Evolutionary conservation across 2,888 invertebrate species (phyloP).

Genomic region (Steinernema carpocapsae): DNA sequence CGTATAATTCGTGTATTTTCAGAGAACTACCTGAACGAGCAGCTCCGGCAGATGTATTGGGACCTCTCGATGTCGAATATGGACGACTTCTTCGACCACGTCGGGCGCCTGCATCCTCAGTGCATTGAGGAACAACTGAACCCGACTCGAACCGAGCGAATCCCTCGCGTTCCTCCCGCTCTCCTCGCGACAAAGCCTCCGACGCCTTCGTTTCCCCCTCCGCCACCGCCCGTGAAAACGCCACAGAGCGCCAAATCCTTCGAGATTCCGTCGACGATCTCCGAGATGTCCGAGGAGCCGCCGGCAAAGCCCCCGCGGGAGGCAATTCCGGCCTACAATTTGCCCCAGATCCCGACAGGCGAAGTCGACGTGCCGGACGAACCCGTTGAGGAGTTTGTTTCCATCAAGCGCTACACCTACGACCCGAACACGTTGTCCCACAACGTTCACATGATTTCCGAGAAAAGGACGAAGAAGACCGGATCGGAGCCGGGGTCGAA

Average conservation of each 20-base stretch:
- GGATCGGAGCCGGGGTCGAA: constrained; percentile 3
- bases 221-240: constrained; percentile 19
- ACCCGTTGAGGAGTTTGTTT: neutral
- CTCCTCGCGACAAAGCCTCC: neutral
- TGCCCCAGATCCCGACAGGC: neutral
- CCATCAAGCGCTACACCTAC: constrained; percentile 39
- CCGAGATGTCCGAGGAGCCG: constrained; percentile 11
- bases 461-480: neutral
- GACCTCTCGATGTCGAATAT: constrained; percentile 49
- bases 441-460: constrained; percentile 18
- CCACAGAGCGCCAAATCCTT: constrained; percentile 5
- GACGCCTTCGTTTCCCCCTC: constrained; percentile 1
- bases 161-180: neutral
- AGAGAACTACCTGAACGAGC: constrained; percentile 31
- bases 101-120: constrained; percentile 40
- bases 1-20: neutral
- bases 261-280: neutral
- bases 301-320: constrained; percentile 9
- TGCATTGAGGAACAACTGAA: constrained; percentile 37
- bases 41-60: constrained; percentile 35
- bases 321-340: constrained; percentile 5
- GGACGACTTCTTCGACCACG: constrained; percentile 44
- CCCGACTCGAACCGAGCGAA: neutral
- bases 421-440: constrained; percentile 38
- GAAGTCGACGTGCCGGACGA: neutral